These are phyloP conservation scores for Heterodera carotae DNA, from an alignment of 1,140 invertebrate species.

Conservation along the genomic window DNA sequence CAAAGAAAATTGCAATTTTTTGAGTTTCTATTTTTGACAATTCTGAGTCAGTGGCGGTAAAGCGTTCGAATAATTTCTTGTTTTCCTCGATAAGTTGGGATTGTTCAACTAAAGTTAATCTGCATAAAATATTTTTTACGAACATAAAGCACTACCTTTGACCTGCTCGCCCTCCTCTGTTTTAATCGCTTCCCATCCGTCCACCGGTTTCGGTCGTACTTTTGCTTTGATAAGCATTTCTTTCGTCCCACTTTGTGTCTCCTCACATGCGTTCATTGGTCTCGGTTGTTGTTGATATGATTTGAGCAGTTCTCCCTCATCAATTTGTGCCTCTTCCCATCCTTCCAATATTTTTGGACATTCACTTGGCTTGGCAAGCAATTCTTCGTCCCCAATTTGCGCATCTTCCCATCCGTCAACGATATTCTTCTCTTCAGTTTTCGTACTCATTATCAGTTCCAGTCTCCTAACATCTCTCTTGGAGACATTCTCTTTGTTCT, in stretches of 20 bases:
- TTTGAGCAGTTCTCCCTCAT: not conserved
- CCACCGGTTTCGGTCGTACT: not conserved
- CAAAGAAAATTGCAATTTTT: too few species aligned
- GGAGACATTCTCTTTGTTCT: conserved; percentile 13
- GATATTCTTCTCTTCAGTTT: too few species aligned
- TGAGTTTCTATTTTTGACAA: conserved; percentile 74
- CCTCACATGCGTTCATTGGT: too few species aligned
- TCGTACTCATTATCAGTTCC: too few species aligned
- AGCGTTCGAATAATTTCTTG: conserved; percentile 47
- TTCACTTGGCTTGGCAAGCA: not conserved
- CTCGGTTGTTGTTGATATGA: too few species aligned
- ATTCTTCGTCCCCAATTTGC: conserved; percentile 4
- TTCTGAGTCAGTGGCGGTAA: conserved; percentile 53
- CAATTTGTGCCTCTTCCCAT: conserved; percentile 20
- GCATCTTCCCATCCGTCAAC: conserved; percentile 17
- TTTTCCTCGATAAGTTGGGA: conserved; percentile 53
- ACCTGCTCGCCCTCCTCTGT: conserved; percentile 2
- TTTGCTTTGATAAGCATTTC: not conserved
- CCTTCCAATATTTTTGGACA: conserved; percentile 15
- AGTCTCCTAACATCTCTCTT: not conserved
- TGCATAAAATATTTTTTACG: not conserved
- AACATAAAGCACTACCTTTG: not conserved
- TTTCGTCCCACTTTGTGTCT: not conserved
- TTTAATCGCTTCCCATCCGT: not conserved
- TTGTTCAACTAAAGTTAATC: conserved; percentile 39